Conservation (phyloP, 2,888 invertebrate genomes). For the Adela reaumurella region DNA sequence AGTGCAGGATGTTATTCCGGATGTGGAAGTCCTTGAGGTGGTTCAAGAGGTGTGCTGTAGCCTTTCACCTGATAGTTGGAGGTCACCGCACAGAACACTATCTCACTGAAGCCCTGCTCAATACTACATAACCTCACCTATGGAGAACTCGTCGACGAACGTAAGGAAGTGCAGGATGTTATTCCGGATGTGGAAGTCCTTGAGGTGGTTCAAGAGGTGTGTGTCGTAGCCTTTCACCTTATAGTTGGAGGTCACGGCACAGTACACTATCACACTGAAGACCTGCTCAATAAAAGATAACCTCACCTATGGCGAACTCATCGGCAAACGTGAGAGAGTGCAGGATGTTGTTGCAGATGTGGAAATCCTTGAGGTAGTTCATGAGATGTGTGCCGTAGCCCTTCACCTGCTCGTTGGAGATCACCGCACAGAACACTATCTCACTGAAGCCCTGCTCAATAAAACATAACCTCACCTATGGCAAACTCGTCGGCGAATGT, state of each 20-base stretch:
- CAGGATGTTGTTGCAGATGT: slow-evolving; percentile 80
- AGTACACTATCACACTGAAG: slow-evolving; percentile 98
- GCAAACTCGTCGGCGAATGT: slow-evolving; percentile 97
- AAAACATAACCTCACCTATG: too few species aligned
- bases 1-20: slow-evolving; percentile 83
- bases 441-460: slow-evolving; percentile 83
- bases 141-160: slow-evolving; percentile 50
- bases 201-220: slow-evolving; percentile 94
- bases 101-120: slow-evolving; percentile 88
- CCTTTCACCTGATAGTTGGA: slow-evolving; percentile 96
- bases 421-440: slow-evolving; percentile 97
- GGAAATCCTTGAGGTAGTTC: slow-evolving; percentile 98
- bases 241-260: slow-evolving; percentile 93
- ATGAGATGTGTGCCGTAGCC: slow-evolving; percentile 99
- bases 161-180: too few species aligned
- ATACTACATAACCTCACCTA: slow-evolving; percentile 26
- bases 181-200: slow-evolving; percentile 59
- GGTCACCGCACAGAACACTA: slow-evolving; percentile 97
- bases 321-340: slow-evolving; percentile 97
- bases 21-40: slow-evolving; percentile 97
- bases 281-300: slow-evolving; percentile 66
- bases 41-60: slow-evolving; percentile 99
- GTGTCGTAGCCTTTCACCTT: slow-evolving; percentile 97
- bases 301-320: slow-evolving; percentile 95
- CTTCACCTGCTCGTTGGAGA: slow-evolving; percentile 93